Base-by-base conservation (phyloP, 92 coral and sea anemone genomes). In the Plumapathes pennacea region DNA sequence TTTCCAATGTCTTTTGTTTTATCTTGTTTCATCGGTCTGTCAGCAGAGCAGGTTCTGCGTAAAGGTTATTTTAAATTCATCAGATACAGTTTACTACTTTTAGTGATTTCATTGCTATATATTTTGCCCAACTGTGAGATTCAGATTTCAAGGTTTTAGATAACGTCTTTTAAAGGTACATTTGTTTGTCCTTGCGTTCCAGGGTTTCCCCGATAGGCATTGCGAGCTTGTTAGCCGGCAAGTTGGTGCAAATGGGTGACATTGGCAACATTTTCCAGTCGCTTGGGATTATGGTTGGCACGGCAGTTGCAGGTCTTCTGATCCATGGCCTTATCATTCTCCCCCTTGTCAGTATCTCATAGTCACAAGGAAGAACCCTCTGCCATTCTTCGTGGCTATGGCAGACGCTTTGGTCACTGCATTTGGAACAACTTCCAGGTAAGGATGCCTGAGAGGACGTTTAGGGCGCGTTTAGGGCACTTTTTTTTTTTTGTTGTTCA, bases 361-460 rank as follows among this genome's bases (percentile, higher is more conserved):
- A 32, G 58, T 76, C 56, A 55, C 82, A 15, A 62, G 94, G 19
- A 80, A 64, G 45, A 85, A 85, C 54, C 94, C 94, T 28, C 81
- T 64, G 57, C 19, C 19, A 51, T 85, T 68, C 48, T 62, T 85
- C 55, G 50, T 44, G 34, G 87, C 83, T 13, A 34, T 85, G 47
- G 60, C 77, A 14, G 78, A 78, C 20, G 94, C 94, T 30, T 46
- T 85, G 57, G 48, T 85, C 22, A 85, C 94, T 1, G 94, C 94
- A 3, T 85, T 85, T 70, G 94, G 94, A 1, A 85, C 78, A 31
- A 64, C 81, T 38, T 85, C 92, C 32, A 85, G 92, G 92, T 80
- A n/a, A n/a, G n/a, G n/a, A n/a, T n/a, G n/a, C n/a, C n/a, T n/a
- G n/a, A n/a, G n/a, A n/a, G n/a, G n/a, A n/a, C n/a, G n/a, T n/a